phyloP scores from a whole-genome alignment of 2,888 invertebrate genomes.

The Danaus chrysippus region DNA sequence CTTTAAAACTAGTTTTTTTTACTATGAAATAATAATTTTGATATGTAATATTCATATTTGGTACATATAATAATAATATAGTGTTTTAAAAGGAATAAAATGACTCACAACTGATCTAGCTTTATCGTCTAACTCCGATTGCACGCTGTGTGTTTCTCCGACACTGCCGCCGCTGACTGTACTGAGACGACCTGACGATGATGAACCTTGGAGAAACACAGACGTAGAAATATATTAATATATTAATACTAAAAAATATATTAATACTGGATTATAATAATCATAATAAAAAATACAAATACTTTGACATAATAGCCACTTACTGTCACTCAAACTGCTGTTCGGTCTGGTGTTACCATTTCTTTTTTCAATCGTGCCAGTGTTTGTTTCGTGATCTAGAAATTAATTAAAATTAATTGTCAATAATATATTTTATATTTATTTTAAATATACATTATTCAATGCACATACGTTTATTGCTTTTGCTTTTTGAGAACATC shows the following conservation, averaged over 20 bases:
- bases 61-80: too few species aligned
- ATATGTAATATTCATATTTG: too few species aligned
- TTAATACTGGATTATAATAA: neutral
- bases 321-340: constrained; percentile 73
- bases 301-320: constrained; percentile 34
- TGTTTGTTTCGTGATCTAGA: constrained; percentile 59
- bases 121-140: constrained; percentile 90
- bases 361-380: constrained; percentile 65
- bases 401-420: constrained; percentile 21
- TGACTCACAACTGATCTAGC: constrained; percentile 68
- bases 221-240: neutral
- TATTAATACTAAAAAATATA: constrained; percentile 18
- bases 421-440: neutral
- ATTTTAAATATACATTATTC: neutral
- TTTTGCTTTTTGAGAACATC: constrained; percentile 84
- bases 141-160: constrained; percentile 89
- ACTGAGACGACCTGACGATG: constrained; percentile 90
- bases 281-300: too few species aligned
- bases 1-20: neutral
- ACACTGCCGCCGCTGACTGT: constrained; percentile 89
- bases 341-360: constrained; percentile 71
- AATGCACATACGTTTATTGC: constrained; percentile 49
- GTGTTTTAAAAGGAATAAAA: neutral
- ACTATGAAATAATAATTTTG: too few species aligned
- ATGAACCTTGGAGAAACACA: constrained; percentile 77